Percentiles rank a stretch among this genome's conserved stretches.
phyloP scores from a whole-genome alignment of 2,888 invertebrate genomes.

The Dryobotodes eremita region DNA sequence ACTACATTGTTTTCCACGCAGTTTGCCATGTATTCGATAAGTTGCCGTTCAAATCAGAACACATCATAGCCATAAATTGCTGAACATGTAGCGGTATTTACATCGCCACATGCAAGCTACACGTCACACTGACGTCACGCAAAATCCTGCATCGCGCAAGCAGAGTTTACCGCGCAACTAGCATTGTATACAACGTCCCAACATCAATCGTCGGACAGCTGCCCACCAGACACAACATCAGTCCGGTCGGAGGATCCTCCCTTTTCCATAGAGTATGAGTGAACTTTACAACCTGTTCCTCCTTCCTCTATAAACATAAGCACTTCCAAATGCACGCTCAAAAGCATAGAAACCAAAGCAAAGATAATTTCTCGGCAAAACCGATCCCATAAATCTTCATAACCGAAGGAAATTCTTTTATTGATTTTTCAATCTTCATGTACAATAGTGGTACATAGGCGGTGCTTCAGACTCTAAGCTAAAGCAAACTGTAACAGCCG shows the following conservation, averaged over 20 bases:
- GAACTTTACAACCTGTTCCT: no score
- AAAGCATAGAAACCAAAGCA: not conserved
- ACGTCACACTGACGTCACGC: no score
- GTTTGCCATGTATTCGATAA: not conserved
- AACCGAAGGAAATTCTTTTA: not conserved
- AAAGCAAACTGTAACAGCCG: conserved; percentile 37
- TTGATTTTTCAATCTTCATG: not conserved
- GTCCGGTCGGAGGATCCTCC: no score
- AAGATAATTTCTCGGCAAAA: not conserved
- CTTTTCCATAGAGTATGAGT: no score
- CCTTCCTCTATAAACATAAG: no score
- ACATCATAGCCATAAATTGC: not conserved
- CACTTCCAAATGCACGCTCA: not conserved
- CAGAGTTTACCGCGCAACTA: no score
- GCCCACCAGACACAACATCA: no score
- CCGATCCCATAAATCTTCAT: conserved; percentile 2
- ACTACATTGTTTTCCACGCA: not conserved
- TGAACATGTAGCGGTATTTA: no score
- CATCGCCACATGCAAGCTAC: no score
- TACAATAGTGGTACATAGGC: not conserved
- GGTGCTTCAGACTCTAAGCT: not conserved
- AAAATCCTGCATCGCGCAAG: no score
- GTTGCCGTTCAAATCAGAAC: not conserved
- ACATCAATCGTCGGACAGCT: no score
- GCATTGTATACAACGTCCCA: no score